Evolutionary conservation across 1,140 invertebrate species (phyloP).

Genomic region (Cephus cinctus): DNA sequence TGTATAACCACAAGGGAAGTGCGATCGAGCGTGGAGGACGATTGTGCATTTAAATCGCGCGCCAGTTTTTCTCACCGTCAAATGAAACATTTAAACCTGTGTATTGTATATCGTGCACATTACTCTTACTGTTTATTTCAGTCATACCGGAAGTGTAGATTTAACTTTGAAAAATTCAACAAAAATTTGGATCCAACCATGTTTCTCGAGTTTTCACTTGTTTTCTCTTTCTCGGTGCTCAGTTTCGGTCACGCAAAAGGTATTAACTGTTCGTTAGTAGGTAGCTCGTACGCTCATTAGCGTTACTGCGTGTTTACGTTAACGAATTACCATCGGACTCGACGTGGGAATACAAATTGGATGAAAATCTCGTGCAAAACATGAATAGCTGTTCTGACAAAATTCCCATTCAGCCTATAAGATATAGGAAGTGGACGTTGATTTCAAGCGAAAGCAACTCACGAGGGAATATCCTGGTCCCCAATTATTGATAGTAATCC

Average conservation of each 20-base stretch:
- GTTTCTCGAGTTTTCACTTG: not conserved
- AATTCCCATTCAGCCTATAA: not conserved
- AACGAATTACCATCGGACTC: slow-evolving; percentile 21
- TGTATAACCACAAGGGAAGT: too few relatives aligned
- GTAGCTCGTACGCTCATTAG: slow-evolving; percentile 27
- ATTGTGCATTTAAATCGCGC: slow-evolving; percentile 7
- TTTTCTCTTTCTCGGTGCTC: not conserved
- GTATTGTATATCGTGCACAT: too few relatives aligned
- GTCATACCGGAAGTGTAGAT: not conserved
- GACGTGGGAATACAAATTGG: slow-evolving; percentile 18
- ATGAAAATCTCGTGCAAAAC: slow-evolving; percentile 3
- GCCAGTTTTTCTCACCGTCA: too few relatives aligned
- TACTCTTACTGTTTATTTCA: not conserved
- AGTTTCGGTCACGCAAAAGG: not conserved
- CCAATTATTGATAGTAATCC: too few relatives aligned
- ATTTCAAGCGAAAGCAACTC: too few relatives aligned
- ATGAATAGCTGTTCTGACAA: not conserved
- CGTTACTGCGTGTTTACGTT: slow-evolving; percentile 18
- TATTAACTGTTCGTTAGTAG: slow-evolving; percentile 28
- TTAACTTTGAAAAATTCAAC: not conserved
- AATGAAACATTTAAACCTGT: too few relatives aligned
- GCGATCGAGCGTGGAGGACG: slow-evolving; percentile 11
- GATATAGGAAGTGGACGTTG: too few relatives aligned
- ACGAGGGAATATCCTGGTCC: too few relatives aligned
- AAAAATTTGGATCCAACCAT: not conserved